These are phyloP conservation scores for Labroides dimidiatus DNA, from an alignment of 2,797 vertebrate species.

Conservation along the genomic window DNA sequence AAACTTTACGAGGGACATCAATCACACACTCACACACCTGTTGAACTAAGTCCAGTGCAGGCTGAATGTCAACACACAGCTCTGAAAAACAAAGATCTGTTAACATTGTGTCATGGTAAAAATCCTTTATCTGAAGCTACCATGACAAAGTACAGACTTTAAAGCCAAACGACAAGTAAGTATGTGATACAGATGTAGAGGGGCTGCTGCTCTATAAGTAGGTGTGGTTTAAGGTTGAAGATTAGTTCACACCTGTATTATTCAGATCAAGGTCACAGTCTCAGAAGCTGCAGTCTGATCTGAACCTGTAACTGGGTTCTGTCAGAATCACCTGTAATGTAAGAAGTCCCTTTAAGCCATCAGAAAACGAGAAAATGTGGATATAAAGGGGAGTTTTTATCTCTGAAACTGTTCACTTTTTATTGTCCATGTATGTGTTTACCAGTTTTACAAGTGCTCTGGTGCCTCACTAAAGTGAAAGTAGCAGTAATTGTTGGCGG, in stretches of 20 bases:
- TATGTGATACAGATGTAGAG: not conserved
- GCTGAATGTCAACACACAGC: not conserved
- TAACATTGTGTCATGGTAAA: not conserved
- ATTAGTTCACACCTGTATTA: not conserved
- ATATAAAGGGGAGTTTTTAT: too few relatives aligned
- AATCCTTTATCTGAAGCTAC: not conserved
- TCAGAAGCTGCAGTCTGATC: not conserved
- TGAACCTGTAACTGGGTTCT: not conserved
- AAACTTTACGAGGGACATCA: not conserved
- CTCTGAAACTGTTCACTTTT: too few relatives aligned
- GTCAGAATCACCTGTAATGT: too few relatives aligned
- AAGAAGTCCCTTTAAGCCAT: too few relatives aligned
- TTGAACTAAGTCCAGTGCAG: not conserved
- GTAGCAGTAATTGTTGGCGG: too few relatives aligned
- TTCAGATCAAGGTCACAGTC: not conserved
- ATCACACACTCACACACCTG: not conserved
- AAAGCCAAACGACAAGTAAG: not conserved
- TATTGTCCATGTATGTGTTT: too few relatives aligned
- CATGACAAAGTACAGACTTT: not conserved
- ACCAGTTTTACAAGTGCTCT: too few relatives aligned
- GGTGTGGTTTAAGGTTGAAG: not conserved
- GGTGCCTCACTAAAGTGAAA: too few relatives aligned
- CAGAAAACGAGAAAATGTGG: too few relatives aligned
- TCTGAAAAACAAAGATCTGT: not conserved
- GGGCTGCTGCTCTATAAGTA: not conserved